Evolutionary conservation across 2,888 invertebrate genomes (phyloP), one percentile per base, ranked within the genome.

Genomic region (Apodemia hepburni): DNA sequence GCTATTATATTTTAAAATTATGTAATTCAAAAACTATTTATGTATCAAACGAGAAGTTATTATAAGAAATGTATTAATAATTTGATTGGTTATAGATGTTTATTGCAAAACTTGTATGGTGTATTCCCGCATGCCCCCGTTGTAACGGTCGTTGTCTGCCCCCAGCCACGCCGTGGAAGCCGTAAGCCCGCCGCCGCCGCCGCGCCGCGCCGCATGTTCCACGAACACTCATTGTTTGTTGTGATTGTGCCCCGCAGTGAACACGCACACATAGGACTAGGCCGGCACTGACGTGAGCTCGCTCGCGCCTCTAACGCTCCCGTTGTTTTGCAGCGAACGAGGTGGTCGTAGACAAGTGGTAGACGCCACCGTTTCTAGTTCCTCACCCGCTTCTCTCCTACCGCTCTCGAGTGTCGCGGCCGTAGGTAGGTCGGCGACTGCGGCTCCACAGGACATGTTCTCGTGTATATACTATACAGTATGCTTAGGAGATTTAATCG

Each of bases 291-390:
- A 12, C 54, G 54, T 15, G 54, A 51, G 54, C 27, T 54, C 49
- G 49, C 18, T 18, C 54, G 72, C 81, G 81, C 74, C 73, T 77
- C 84, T 88, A 90, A 88, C 85, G 73, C 80, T 85, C 79, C 74
- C 84, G 82, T 89, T 91, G 81, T 92, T 92, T 94, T 94, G 82
- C 94, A 95, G 95, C 92, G 93, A 93, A 94, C 92, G 95, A 95
- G 83, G 90, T 86, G 89, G 94, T 95, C 91, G 81, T 93, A 92
- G 93, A 94, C 93, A 94, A 93, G 92, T 95, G 94, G 94, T 93
- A 93, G 91, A 83, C 85, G 80, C 87, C 88, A 89, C 86, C 81
- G 80, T 77, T 77, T 79, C 85, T 85, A 87, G 87, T 86, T 85
- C 88, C 87, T 87, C 88, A 81, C 75, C 86, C 83, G 86, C 89